A percentile compares a stretch with the other conserved stretches of the same genome.
These are phyloP conservation scores for Misgurnus anguillicaudatus DNA, from an alignment of 2,113 vertebrate species.

Conservation along the genomic window DNA sequence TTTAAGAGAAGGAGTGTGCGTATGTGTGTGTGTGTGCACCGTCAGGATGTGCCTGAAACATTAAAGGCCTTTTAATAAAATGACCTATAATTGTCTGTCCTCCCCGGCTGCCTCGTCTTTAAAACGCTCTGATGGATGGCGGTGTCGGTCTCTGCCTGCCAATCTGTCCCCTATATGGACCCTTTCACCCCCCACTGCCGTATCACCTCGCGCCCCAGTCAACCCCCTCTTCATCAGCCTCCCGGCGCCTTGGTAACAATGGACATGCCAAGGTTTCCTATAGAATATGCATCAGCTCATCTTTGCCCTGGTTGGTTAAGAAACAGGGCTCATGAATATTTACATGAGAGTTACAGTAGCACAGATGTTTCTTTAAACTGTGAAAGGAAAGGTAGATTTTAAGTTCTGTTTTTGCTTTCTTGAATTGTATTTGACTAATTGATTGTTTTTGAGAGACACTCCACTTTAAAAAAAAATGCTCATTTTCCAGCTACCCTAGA, in stretches of 20 bases:
- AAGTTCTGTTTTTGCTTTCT: too few species aligned
- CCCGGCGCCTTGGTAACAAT: conserved; percentile 60
- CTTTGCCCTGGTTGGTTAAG: conserved; percentile 71
- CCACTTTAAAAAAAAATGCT: too few species aligned
- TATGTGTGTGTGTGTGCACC: conserved; percentile 4
- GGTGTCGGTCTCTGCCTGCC: not conserved
- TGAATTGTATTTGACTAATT: not conserved
- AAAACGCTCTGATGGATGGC: conserved; percentile 12
- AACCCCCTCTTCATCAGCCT: not conserved
- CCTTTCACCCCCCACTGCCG: not conserved
- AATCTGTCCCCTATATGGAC: conserved; percentile 1
- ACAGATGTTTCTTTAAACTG: conserved; percentile 57
- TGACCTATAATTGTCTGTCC: conserved; percentile 70
- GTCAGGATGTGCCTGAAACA: conserved; percentile 56
- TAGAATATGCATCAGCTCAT: conserved; percentile 74
- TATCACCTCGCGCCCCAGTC: not conserved
- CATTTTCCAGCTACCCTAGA: too few species aligned
- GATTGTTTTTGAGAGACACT: too few species aligned
- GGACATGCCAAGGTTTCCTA: conserved; percentile 70
- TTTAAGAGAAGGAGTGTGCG: conserved; percentile 1
- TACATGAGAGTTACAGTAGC: conserved; percentile 56
- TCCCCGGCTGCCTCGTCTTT: conserved; percentile 51
- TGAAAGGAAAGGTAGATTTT: not conserved
- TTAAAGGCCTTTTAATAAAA: conserved; percentile 74
- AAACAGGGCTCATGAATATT: conserved; percentile 77